phyloP scores from a whole-genome alignment of 2,888 invertebrate genomes.

The Dioctria rufipes region DNA sequence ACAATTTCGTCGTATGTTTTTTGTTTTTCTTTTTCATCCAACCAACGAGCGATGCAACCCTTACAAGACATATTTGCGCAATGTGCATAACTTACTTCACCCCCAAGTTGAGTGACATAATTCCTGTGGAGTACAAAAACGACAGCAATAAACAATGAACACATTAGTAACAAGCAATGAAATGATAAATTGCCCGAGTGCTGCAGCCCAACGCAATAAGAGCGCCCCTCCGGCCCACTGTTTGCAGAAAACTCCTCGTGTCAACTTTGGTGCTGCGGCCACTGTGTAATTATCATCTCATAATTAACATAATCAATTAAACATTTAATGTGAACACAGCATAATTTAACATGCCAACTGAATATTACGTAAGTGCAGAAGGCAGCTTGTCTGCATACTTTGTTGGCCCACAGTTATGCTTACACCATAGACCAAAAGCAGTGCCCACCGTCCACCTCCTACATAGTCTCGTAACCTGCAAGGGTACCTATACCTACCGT shows the following conservation, averaged over 20 bases:
- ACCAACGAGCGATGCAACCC: no score
- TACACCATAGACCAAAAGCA: not conserved
- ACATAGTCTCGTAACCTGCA: not conserved
- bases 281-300: conserved; percentile 44
- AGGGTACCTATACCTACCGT: not conserved
- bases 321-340: conserved; percentile 52
- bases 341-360: conserved; percentile 52
- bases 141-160: conserved; percentile 23
- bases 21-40: no score
- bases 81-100: not conserved
- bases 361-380: conserved; percentile 46
- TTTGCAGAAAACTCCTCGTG: conserved; percentile 30
- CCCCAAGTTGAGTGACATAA: conserved; percentile 35
- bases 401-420: conserved; percentile 37
- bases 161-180: conserved; percentile 22
- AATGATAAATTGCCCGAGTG: conserved; percentile 41
- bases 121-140: conserved; percentile 32
- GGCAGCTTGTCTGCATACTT: conserved; percentile 30
- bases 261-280: conserved; percentile 24
- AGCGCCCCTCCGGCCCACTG: not conserved
- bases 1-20: no score
- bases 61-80: no score
- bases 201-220: conserved; percentile 8
- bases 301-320: conserved; percentile 55
- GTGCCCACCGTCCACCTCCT: not conserved